Conservation (phyloP, 2,888 invertebrate genomes). For the Blastobasis lacticolella region DNA sequence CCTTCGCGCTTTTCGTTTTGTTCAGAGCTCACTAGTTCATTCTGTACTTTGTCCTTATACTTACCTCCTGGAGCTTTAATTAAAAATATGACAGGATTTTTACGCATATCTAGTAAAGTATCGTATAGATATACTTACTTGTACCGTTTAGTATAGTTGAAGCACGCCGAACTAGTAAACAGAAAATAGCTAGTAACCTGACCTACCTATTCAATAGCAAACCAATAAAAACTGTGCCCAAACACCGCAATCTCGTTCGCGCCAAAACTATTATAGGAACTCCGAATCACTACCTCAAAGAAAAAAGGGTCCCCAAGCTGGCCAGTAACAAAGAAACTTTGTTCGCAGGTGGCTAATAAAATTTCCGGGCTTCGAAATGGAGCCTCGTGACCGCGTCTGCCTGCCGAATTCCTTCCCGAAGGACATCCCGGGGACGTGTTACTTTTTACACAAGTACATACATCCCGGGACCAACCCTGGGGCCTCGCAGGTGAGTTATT, state of each 20-base stretch:
- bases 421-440: slow-evolving; percentile 85
- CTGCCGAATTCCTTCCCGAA: slow-evolving; percentile 90
- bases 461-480: slow-evolving; percentile 78
- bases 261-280: slow-evolving; percentile 2
- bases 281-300: slow-evolving; percentile 1
- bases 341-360: slow-evolving; percentile 81
- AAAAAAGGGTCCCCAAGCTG: slow-evolving; percentile 3
- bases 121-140: too few species aligned
- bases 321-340: slow-evolving; percentile 15
- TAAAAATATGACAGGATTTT: too few species aligned
- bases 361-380: slow-evolving; percentile 84
- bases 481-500: slow-evolving; percentile 65
- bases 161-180: too few species aligned
- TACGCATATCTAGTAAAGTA: too few species aligned
- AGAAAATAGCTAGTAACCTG: too few species aligned
- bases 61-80: too few species aligned
- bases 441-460: slow-evolving; percentile 87
- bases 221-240: not conserved
- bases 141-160: too few species aligned
- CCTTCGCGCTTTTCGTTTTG: too few species aligned
- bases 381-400: slow-evolving; percentile 82
- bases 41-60: too few species aligned
- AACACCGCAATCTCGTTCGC: not conserved
- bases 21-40: too few species aligned
- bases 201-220: too few species aligned